Base-by-base conservation (phyloP, 2,113 vertebrate genomes). In the Candoia aspera region DNA sequence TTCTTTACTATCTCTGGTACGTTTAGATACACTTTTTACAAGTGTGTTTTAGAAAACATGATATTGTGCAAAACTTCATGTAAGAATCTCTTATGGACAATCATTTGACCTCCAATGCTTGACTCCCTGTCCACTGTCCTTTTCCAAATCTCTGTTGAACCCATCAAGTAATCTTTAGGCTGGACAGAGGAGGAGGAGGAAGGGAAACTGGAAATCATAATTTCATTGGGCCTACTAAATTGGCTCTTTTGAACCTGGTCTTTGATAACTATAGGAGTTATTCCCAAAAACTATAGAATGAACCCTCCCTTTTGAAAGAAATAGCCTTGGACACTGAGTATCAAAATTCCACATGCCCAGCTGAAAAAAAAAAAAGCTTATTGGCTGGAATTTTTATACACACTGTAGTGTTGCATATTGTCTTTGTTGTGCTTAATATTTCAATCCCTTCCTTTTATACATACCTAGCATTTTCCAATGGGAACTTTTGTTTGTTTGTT, bases 381-480 rank as follows among this genome's bases (percentile, higher is more conserved):
- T 55, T 86, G 53, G 13, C 26, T 55, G 15, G 84, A 8, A n/a
- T 26, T 15, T 49, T 73, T 26, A 6, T 90, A 15, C 54, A 19
- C 37, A 92, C 93, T 93, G 68, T 55, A 94, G 88, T 57, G 85
- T 91, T 55, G 85, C 26, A 17, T 88, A 86, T 73, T 84, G 57
- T 64, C 23, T 46, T 86, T 57, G 59, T 4, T 90, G 58, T 42
- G 37, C 88, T 11, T 11, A 88, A 0, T 53, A 94, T 93, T 92
- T 29, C 93, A 87, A 46, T 91, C 85, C 58, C 2, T 91, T 94
- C 42, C 33, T 93, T 96, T 87, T 93, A 88, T 93, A 54, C 37
- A 84, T 91, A n/a, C 62, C 83, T 94, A 64, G 68, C 90, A 54
- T 84, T 92, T 94, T 73, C 23, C 90, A 64, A 68, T 86, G 42